Evolutionary conservation across 2,888 invertebrate genomes (phyloP), one percentile per base, ranked within the genome.

Genomic region (Phorcus lineatus): DNA sequence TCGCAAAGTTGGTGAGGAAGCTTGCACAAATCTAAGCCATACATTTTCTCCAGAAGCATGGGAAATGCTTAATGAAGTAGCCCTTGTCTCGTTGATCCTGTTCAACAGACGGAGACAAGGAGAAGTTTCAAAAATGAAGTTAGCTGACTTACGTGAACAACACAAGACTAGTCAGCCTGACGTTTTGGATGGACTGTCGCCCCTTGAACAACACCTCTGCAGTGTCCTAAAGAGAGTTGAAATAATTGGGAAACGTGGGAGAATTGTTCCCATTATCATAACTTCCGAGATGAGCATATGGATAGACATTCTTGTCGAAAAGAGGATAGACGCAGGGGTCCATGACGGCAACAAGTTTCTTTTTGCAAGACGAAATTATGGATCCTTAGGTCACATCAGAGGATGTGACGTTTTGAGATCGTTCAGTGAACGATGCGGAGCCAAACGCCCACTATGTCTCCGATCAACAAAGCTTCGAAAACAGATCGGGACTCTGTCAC

Each of bases 401-500:
- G 19, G 57, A 24, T 57, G 22, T 24, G 57, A 57, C 24, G 19
- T 22, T 57, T 24, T 57, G 57, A 57, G 57, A 57, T 22, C 57
- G 19, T 24, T 57, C 22, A 57, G 57, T 24, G 57, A 57, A 24
- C 19, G 24, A 22, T 57, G 57, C 24, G 57, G 57, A 24, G 57
- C 57, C 70, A 75, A 52, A 40, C 52, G 54, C 13, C 81, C 82
- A 47, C 55, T 77, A 11, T 28, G 31, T n/a, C 54, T 84, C 19
- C 57, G 62, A 16, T 81, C 82, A 7, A 82, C 84, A 24, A 62
- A 24, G 17, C 74, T 84, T 19, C 9, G 82, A 67, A 84, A 84
- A 36, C 84, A 82, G 22, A 74, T 84, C 19, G 84, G 74, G 31
- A 84, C 82, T 13, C 40, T 79, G 53, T 77, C 79, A 13, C 84